A percentile compares a stretch with the other conserved stretches of the same genome.
Evolutionary conservation across 2,797 vertebrate species (phyloP).

Genomic region (Hylomyscus alleni): DNA sequence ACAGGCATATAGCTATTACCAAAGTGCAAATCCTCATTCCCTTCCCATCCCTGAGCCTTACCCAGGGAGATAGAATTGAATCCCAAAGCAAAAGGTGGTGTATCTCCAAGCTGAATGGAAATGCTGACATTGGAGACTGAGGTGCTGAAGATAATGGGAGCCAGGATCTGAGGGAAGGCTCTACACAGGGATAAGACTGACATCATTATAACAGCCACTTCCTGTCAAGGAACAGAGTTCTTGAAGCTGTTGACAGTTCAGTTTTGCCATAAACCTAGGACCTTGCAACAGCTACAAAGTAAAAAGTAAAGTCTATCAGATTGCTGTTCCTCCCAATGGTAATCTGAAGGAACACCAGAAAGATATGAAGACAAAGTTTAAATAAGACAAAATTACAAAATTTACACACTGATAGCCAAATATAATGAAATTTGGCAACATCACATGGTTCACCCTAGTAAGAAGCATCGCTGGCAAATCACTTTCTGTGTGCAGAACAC

Average conservation of each 20-base stretch:
- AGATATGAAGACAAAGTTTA: not conserved
- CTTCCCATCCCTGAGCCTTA: constrained; percentile 81
- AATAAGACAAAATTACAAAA: constrained; percentile 38
- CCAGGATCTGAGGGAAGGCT: constrained; percentile 93
- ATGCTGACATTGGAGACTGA: constrained; percentile 95
- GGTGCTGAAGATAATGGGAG: constrained; percentile 94
- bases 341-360: constrained; percentile 49
- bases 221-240: not conserved
- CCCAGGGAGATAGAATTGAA: constrained; percentile 95
- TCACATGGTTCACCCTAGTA: constrained; percentile 7
- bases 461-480: constrained; percentile 37
- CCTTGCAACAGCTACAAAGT: constrained; percentile 38
- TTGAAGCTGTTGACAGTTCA: constrained; percentile 30
- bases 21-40: constrained; percentile 38
- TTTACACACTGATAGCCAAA: constrained; percentile 22
- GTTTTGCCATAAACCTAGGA: constrained; percentile 32
- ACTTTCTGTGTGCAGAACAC: not conserved
- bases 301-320: not conserved
- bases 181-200: constrained; percentile 83
- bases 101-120: constrained; percentile 97
- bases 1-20: not conserved
- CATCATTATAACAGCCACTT: not conserved
- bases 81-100: constrained; percentile 96
- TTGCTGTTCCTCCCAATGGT: not conserved
- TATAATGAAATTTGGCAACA: not conserved